Conservation (phyloP, 2,797 vertebrate genomes). For the Neostethus bicornis region DNA sequence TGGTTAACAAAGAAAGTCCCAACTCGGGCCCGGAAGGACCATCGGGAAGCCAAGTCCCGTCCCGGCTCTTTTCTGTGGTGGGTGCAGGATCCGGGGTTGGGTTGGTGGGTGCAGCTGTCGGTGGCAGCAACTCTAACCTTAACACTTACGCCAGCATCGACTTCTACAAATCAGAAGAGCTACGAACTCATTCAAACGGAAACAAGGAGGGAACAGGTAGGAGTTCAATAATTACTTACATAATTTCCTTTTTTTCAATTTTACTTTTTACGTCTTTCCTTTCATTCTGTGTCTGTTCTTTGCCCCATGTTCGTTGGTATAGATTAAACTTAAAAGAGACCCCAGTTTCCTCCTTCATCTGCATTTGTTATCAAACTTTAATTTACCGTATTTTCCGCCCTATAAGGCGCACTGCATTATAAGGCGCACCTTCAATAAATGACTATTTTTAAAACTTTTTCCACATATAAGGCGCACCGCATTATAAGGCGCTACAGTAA, state of each 20-base stretch:
- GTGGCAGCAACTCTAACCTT: slow-evolving; percentile 64
- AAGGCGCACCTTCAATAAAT: too few species aligned
- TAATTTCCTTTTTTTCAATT: too few species aligned
- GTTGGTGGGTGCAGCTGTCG: slow-evolving; percentile 42
- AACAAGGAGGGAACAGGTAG: slow-evolving; percentile 80
- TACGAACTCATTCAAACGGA: slow-evolving; percentile 77
- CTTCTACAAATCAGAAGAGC: slow-evolving; percentile 84
- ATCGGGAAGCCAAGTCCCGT: slow-evolving; percentile 63
- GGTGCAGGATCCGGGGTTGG: slow-evolving; percentile 57
- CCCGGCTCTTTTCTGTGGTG: slow-evolving; percentile 76
- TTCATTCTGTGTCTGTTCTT: background rate
- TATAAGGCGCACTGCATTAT: too few species aligned
- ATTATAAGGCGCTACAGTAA: too few species aligned
- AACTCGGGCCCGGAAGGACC: slow-evolving; percentile 62
- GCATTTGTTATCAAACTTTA: slow-evolving; percentile 55
- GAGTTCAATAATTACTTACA: too few species aligned
- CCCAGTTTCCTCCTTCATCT: slow-evolving; percentile 25
- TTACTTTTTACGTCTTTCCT: background rate
- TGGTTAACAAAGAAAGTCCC: slow-evolving; percentile 72
- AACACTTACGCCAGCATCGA: slow-evolving; percentile 86
- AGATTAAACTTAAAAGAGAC: slow-evolving; percentile 27
- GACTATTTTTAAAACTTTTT: too few species aligned
- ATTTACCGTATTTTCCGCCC: too few species aligned
- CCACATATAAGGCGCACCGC: too few species aligned
- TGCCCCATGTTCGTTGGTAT: slow-evolving; percentile 23